Evolutionary conservation across 2,797 vertebrate species (phyloP).

Genomic region (Dicrostonyx torquatus): DNA sequence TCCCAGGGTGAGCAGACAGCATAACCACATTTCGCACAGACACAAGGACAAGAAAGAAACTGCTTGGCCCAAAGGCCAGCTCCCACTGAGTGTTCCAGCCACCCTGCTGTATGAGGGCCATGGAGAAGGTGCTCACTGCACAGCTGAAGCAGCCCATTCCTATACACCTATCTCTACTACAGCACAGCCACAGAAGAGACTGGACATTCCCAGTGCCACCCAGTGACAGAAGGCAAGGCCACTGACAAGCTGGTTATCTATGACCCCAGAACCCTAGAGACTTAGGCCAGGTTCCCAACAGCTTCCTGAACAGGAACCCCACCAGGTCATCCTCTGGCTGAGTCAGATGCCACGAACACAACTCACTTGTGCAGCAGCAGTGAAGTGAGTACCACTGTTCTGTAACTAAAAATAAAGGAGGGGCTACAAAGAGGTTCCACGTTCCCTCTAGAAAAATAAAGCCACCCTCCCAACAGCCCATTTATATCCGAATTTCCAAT

Average conservation of each 20-base stretch:
- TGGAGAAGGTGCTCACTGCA: not conserved
- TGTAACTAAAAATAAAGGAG: constrained; percentile 45
- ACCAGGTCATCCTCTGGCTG: not conserved
- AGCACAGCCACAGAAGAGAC: not conserved
- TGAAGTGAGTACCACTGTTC: constrained; percentile 9
- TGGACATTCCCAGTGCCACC: not conserved
- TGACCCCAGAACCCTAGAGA: not conserved
- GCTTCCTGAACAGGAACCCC: not conserved
- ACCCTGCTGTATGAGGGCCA: not conserved
- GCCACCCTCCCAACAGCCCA: not conserved
- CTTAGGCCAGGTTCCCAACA: not conserved
- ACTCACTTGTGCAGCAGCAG: constrained; percentile 16
- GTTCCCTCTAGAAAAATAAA: constrained; percentile 61
- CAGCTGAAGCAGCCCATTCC: not conserved
- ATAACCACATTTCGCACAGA: not conserved
- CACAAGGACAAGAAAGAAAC: not conserved
- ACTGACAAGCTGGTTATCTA: no score
- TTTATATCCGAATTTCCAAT: constrained; percentile 49
- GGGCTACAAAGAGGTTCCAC: constrained; percentile 51
- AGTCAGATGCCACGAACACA: not conserved
- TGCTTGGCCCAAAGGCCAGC: not conserved
- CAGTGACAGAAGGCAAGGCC: not conserved
- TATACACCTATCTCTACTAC: not conserved
- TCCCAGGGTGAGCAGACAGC: no score
- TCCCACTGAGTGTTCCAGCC: not conserved